Base-by-base conservation (phyloP, 2,797 vertebrate species). In the Syndactyla subalaris region DNA sequence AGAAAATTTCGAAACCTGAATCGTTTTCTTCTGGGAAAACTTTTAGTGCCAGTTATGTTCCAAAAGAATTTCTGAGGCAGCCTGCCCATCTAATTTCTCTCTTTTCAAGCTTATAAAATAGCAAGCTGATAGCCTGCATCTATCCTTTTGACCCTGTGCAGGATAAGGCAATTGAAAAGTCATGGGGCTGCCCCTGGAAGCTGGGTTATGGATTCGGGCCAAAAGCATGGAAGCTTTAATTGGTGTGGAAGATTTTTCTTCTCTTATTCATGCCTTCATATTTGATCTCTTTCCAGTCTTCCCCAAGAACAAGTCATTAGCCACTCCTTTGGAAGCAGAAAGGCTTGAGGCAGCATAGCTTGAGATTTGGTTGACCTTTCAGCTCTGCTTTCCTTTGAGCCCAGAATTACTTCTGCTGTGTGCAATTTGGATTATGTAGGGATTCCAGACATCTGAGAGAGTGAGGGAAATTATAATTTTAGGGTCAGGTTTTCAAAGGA, bases 221-320 rank as follows among this genome's bases (percentile, higher is more conserved):
- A 91, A 89, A 87, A 57, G 38, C n/a, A 41, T 23, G 73, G 61
- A 93, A 83, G 23, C 54, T 89, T 57, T 91, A 71, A 91, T 71
- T 83, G 34, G 39, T 73, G 23, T 76, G 65, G 36, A 94, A 93
- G 77, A 73, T 43, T 84, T 90, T 82, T 95, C 73, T 86, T 66
- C 70, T 78, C 58, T 79, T 94, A 93, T 67, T 95, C 63, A 41
- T 7, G 26, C 38, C 32, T 93, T 94, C 43, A 32, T 82, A 74
- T 73, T 87, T 93, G 90, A 92, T 57, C 22, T 67, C 52, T 88
- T 92, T 95, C 75, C 75, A 83, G 81, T 91, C 43, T 92, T 91
- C 72, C 78, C 43, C 82, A 95, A 90, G 83, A 95, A 45, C 32
- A 89, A 82, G 84, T 91, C 78, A 65, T 94, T 89, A 96, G 57